Evolutionary conservation across 2,797 vertebrate species (phyloP).

Genomic region (Acomys russatus): DNA sequence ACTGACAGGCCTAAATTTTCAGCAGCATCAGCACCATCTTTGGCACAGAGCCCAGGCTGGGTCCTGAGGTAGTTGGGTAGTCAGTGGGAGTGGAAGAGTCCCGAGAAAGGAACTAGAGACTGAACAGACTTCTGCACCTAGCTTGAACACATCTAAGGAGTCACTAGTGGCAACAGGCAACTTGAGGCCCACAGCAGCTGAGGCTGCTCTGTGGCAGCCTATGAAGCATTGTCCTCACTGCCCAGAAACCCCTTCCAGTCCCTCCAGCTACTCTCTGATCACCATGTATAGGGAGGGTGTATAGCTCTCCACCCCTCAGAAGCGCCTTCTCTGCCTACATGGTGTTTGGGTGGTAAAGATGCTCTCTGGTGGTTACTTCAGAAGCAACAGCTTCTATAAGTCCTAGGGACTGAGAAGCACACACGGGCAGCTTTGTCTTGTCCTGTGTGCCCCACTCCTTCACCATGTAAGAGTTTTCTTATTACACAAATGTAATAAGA

Average conservation of each 20-base stretch:
- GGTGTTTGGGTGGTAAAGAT: not conserved
- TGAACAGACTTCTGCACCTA: not conserved
- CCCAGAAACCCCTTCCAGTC: no score
- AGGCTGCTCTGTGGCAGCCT: not conserved
- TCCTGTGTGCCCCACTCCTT: not conserved
- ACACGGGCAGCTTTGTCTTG: no score
- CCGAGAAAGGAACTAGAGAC: not conserved
- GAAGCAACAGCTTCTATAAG: not conserved
- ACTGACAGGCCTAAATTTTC: not conserved
- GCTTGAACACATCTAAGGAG: not conserved
- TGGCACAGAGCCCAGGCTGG: not conserved
- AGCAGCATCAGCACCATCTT: not conserved
- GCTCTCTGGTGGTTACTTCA: not conserved
- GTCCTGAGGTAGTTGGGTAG: not conserved
- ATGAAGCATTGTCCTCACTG: not conserved
- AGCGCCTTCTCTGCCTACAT: not conserved
- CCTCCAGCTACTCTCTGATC: not conserved
- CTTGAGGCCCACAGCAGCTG: not conserved
- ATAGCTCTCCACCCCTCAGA: not conserved
- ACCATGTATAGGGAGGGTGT: not conserved
- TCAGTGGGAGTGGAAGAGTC: not conserved
- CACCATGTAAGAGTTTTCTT: not conserved
- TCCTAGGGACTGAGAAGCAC: not conserved
- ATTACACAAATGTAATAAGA: not conserved
- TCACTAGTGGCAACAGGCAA: not conserved